Conservation (phyloP, 2,888 invertebrate genomes). For the Yponomeuta malinellus region DNA sequence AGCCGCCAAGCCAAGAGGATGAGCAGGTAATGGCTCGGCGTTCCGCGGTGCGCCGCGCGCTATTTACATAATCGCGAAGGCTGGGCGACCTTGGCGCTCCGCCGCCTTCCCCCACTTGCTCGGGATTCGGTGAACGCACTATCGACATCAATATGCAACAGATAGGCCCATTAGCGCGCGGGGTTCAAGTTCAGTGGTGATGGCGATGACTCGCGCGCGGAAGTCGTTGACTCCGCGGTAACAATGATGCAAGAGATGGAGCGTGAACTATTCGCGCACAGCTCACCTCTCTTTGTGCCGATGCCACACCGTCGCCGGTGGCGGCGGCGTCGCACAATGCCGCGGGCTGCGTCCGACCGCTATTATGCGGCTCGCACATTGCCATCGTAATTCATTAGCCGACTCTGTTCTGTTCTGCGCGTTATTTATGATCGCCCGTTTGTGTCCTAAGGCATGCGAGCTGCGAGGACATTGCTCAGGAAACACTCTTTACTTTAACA, state of each 20-base stretch:
- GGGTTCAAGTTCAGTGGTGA: conserved; percentile 48
- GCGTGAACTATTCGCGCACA: conserved; percentile 59
- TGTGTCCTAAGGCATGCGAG: conserved; percentile 47
- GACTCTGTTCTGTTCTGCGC: conserved; percentile 47
- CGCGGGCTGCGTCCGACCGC: conserved; percentile 35
- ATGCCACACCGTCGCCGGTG: conserved; percentile 21
- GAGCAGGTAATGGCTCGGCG: conserved; percentile 28
- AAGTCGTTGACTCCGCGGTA: conserved; percentile 59
- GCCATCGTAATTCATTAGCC: conserved; percentile 67
- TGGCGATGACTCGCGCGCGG: conserved; percentile 46
- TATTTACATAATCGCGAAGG: conserved; percentile 63
- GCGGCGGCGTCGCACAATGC: conserved; percentile 28
- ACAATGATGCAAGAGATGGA: conserved; percentile 52
- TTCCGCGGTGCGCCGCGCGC: conserved; percentile 30
- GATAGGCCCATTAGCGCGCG: conserved; percentile 9
- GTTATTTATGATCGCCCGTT: conserved; percentile 65
- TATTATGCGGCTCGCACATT: conserved; percentile 49
- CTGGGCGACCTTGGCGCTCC: conserved; percentile 56
- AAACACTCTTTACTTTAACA: conserved; percentile 40
- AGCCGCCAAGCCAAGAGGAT: conserved; percentile 29
- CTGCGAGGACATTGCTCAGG: conserved; percentile 42
- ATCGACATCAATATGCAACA: background rate
- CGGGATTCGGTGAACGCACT: conserved; percentile 7
- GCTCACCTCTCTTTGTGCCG: conserved; percentile 30
- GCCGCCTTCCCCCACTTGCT: conserved; percentile 28